Conservation (phyloP, 2,888 invertebrate genomes). For the Glomeris marginata region DNA sequence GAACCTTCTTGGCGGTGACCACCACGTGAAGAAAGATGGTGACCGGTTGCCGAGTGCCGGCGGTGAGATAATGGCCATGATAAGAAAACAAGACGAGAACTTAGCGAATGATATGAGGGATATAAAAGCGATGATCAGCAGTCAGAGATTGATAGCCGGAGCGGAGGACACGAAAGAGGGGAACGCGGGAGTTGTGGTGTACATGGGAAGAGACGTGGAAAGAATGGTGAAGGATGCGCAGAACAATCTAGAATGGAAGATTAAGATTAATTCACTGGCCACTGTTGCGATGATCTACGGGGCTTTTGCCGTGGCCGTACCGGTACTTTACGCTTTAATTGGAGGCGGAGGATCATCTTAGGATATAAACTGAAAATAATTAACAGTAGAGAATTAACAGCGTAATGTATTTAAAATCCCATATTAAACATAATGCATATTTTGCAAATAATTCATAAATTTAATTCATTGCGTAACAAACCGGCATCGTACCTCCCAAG, state of each 20-base stretch:
- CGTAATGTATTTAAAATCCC: too few relatives aligned
- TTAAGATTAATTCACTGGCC: conserved; percentile 26
- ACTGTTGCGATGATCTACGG: conserved; percentile 26
- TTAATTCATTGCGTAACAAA: too few relatives aligned
- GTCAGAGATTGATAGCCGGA: not conserved
- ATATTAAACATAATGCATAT: too few relatives aligned
- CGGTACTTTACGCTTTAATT: conserved; percentile 16
- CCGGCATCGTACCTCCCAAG: too few relatives aligned
- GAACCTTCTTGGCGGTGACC: conserved; percentile 8
- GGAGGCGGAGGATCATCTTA: not conserved
- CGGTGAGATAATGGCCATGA: conserved; percentile 9
- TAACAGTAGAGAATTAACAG: not conserved
- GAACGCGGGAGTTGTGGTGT: conserved; percentile 18
- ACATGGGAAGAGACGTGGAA: conserved; percentile 26
- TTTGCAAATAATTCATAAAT: too few relatives aligned
- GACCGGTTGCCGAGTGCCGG: not conserved
- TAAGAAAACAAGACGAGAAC: conserved; percentile 20
- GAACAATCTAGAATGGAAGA: conserved; percentile 26
- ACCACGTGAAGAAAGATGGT: not conserved
- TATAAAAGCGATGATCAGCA: conserved; percentile 19
- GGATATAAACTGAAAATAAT: not conserved
- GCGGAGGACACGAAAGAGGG: too few relatives aligned
- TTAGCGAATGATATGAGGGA: conserved; percentile 23
- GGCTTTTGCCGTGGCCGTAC: conserved; percentile 24
- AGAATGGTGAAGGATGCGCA: conserved; percentile 25